Evolutionary conservation across 2,888 invertebrate genomes (phyloP), one percentile per base, ranked within the genome.

Genomic region (Lasioglossum villosulum): DNA sequence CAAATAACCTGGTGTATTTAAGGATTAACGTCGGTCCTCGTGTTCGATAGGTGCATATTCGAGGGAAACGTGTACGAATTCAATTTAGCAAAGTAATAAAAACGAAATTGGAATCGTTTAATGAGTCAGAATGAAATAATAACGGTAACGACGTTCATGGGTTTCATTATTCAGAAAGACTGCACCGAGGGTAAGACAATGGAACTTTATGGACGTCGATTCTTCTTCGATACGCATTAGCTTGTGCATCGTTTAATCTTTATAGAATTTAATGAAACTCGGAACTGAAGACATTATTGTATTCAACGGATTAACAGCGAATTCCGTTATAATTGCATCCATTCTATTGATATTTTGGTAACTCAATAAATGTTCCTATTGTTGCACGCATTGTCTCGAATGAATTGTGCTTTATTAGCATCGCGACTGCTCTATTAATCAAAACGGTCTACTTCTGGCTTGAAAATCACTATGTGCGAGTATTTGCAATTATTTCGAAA

Each of bases 121-220:
- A 84, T 34, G 70, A 76, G 63, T 70, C 59, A 48, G 76, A 70
- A 70, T 14, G 75, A 39, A 30, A 56, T 79, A 76, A 84, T 84
- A 80, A 82, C 39, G 72, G 34, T 56, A 16, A 48, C 37, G 77
- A 48, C 59, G 80, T 83, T 73, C 56, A 59, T 52, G 52, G 30
- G 8, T 73, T 66, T 76, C 66, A 73, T 76, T 81, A 59, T 83
- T 56, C 75, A 30, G 75, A 52, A n/a, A 63, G 14, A 75, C 78
- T 37, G 52, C 75, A 71, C 75, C 37, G 70, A 75, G 56, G 66
- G 34, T 34, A 56, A 77, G 77, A 86, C 86, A 86, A 86, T 86
- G 16, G 76, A 63, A 77, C 79, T 80, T 80, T 86, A 85, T 75
- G 83, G 75, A 85, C 77, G 71, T 74, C 80, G 84, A 84, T 80